Base-by-base conservation (phyloP, 2,113 vertebrate species). In the Ursus arctos region DNA sequence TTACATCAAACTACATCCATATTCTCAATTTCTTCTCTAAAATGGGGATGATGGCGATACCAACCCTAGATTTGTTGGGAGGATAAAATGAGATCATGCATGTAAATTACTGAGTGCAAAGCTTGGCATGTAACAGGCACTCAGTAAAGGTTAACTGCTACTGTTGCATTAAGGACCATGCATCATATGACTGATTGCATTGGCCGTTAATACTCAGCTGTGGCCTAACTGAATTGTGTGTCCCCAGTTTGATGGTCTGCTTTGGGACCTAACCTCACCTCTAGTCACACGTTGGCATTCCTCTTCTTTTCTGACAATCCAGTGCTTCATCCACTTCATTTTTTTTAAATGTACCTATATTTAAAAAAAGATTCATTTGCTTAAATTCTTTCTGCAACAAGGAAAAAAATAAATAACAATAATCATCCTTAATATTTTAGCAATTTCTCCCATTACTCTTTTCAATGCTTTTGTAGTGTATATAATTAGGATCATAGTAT, bases 321-420 rank as follows among this genome's bases (percentile, higher is more conserved):
- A 22, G 43, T 83, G 82, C 47, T 21, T 77, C 14, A 67, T 67
- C 33, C 22, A 31, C 55, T 82, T 89, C 18, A 6, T 71, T 76
- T 81, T 88, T 74, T 67, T 67, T 36, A 61, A 83, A 40, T 77
- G 22, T n/a, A 74, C 22, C 67, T 92, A 51, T 1, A 61, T 94
- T 88, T 85, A 24, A 1, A 47, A 85, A 85, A 95, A n/a, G 72
- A 77, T 92, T 33, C 6, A 31, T 91, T 93, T 36, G 28, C 65
- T 87, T 59, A 74, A 88, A 74, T 69, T 14, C 24, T 95, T 92
- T 90, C 80, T 90, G 72, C 87, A 90, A 72, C 74, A 69, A 13
- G 55, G 3, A 59, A 69, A 74, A 77, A 82, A 74, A 40, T 16
- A 69, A 88, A 22, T 61, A 21, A 81, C 31, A 69, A 40, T 76